These are phyloP conservation scores for Athalia circularis DNA, from an alignment of 2,888 invertebrate species.

Conservation along the genomic window DNA sequence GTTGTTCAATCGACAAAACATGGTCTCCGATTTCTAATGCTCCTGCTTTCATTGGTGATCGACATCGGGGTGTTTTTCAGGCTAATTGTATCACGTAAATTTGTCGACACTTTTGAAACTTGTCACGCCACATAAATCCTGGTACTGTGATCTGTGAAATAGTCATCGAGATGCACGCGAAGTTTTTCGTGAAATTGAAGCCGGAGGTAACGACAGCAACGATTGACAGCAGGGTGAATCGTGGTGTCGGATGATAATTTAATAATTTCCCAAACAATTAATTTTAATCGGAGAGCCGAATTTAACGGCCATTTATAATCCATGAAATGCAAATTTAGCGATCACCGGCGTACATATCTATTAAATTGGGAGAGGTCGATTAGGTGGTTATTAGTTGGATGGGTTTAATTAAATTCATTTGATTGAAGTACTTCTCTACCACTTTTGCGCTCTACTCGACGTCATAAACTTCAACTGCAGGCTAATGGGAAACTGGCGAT, in stretches of 20 bases:
- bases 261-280: conserved; percentile 8
- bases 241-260: conserved; percentile 18
- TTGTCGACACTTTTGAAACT: conserved; percentile 12
- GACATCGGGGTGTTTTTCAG: conserved; percentile 1
- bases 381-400: conserved; percentile 38
- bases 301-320: conserved; percentile 34
- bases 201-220: neutral
- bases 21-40: neutral
- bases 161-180: neutral
- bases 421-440: conserved; percentile 31
- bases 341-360: conserved; percentile 39
- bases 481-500: conserved; percentile 18
- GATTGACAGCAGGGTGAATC: neutral
- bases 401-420: conserved; percentile 41
- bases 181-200: neutral
- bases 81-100: neutral
- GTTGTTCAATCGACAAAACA: conserved; percentile 5
- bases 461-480: conserved; percentile 27
- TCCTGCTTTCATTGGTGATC: neutral
- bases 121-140: conserved; percentile 29
- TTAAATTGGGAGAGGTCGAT: conserved; percentile 36
- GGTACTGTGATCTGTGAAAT: conserved; percentile 12
- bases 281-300: conserved; percentile 14
- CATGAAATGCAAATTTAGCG: conserved; percentile 41
- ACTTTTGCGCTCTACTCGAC: conserved; percentile 25